Evolutionary conservation across 1,140 invertebrate genomes (phyloP).

Genomic region (Hyposmocoma kahamanoa): DNA sequence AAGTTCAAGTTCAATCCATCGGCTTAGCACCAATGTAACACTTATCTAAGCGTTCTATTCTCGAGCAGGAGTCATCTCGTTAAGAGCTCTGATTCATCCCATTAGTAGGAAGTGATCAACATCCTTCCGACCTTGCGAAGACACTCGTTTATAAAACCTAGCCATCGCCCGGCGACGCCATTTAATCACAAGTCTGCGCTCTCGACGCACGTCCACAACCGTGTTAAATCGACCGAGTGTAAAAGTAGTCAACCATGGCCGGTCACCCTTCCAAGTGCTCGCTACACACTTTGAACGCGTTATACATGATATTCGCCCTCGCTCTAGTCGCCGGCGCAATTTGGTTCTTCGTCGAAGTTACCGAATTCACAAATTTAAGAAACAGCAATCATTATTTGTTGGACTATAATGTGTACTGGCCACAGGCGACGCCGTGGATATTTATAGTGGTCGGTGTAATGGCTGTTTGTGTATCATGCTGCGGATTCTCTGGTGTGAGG

Average conservation of each 20-base stretch:
- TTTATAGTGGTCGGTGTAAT: conserved; percentile 45
- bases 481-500: conserved; percentile 42
- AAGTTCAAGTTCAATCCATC: no score
- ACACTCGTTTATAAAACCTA: background rate
- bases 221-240: background rate
- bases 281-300: conserved; percentile 41
- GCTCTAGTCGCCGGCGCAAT: conserved; percentile 38
- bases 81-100: background rate
- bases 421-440: conserved; percentile 56
- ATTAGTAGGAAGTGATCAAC: background rate
- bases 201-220: conserved; percentile 17
- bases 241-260: conserved; percentile 19
- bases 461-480: conserved; percentile 38
- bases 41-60: no score
- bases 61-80: no score
- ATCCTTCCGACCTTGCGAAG: background rate
- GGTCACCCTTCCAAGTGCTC: conserved; percentile 21
- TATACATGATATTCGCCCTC: conserved; percentile 41
- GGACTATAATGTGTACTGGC: conserved; percentile 63
- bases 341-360: conserved; percentile 58
- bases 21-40: no score
- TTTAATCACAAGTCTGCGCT: conserved; percentile 4
- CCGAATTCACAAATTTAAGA: conserved; percentile 42
- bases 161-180: conserved; percentile 6
- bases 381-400: conserved; percentile 57